Evolutionary conservation across 2,888 invertebrate genomes (phyloP).

Genomic region (Metopia argyrocephala): DNA sequence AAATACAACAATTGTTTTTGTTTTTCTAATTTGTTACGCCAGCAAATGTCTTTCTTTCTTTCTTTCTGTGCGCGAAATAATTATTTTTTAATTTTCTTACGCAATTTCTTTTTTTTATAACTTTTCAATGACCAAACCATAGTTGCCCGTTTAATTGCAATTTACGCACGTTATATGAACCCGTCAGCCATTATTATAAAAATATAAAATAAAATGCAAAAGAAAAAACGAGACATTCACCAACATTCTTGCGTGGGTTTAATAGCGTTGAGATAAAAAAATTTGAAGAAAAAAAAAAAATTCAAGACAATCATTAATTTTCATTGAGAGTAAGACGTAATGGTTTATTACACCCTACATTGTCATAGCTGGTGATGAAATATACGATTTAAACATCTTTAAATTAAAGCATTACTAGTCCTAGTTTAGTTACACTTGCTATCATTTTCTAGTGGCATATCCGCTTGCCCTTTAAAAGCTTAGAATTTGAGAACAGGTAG

Average conservation of each 20-base stretch:
- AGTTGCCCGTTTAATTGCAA: conserved; percentile 11
- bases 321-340: conserved; percentile 39
- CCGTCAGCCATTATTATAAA: background rate
- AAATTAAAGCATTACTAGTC: no score
- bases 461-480: no score
- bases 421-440: no score
- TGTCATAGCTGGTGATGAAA: no score
- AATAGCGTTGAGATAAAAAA: background rate
- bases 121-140: conserved; percentile 25
- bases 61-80: background rate
- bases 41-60: background rate
- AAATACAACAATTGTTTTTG: no score
- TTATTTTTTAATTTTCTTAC: conserved; percentile 11
- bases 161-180: conserved; percentile 1
- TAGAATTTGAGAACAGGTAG: no score
- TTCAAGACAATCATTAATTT: conserved; percentile 47
- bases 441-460: no score
- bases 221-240: background rate
- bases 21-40: background rate
- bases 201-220: background rate
- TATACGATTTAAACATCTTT: no score
- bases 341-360: conserved; percentile 12
- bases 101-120: background rate
- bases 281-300: background rate
- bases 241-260: conserved; percentile 51